Evolutionary conservation across 2,797 vertebrate species (phyloP).

Genomic region (Phataginus tricuspis): DNA sequence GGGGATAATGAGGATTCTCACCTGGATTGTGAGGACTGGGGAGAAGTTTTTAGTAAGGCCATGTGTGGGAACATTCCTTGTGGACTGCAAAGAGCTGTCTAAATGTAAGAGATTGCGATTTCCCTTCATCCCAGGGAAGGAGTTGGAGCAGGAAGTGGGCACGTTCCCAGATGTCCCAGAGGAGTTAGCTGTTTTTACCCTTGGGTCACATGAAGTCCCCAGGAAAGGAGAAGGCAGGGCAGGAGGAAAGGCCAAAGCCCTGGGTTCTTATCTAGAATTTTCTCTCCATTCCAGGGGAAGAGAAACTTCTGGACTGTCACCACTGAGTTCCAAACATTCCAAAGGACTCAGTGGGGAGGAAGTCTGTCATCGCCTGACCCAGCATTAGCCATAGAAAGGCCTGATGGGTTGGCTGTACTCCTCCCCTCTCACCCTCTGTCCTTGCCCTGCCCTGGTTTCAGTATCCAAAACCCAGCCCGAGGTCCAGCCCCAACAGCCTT

Average conservation of each 20-base stretch:
- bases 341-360: constrained; percentile 53
- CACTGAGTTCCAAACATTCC: constrained; percentile 76
- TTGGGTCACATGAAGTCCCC: not conserved
- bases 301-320: constrained; percentile 66
- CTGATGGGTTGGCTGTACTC: not conserved
- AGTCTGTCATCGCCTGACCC: constrained; percentile 53
- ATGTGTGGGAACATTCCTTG: not conserved
- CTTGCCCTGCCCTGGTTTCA: not conserved
- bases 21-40: not conserved
- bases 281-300: not conserved
- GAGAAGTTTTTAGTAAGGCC: not conserved
- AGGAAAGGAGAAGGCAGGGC: constrained; percentile 14
- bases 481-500: not conserved
- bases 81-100: not conserved
- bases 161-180: not conserved
- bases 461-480: not conserved
- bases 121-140: not conserved
- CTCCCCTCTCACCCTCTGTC: not conserved
- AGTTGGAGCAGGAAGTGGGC: constrained; percentile 3
- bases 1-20: not conserved
- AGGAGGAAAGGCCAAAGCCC: constrained; percentile 21
- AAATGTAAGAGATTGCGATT: not conserved
- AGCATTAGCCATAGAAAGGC: not conserved
- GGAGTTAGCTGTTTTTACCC: not conserved
- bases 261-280: constrained; percentile 67